Base-by-base conservation (phyloP, 2,113 vertebrate genomes). In the Tragelaphus imberbis region DNA sequence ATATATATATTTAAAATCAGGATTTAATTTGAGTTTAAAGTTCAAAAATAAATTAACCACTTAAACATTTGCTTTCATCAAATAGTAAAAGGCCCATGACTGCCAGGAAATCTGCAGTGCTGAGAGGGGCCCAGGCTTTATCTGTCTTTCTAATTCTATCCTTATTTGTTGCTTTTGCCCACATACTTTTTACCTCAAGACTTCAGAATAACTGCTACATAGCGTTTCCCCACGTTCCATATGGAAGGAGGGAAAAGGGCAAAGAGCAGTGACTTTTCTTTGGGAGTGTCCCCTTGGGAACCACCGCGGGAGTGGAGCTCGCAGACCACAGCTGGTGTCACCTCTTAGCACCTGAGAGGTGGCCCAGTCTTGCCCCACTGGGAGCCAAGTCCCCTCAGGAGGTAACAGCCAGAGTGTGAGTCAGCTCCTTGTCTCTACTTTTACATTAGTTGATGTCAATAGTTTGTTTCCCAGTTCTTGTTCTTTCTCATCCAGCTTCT, bases 21-120 rank as follows among this genome's bases (percentile, higher is more conserved):
- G 28, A 79, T 56, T 84, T 89, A 68, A 59, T 85, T 92, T 89
- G 27, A 89, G 23, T 59, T 85, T 11, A 28, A 79, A 84, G 9
- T 61, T 61, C 6, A 81, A 40, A 92, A 79, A 40, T 80, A 61
- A 93, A 51, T 88, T 23, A 91, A 36, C 63, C 49, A 56, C 84
- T 79, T 58, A 25, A 89, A 3, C 23, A 40, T 36, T 90, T 93
- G 11, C 61, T 56, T 88, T 79, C 59, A 94, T 55, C 58, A 89
- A 71, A 88, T 53, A 79, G 58, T 88, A 55, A 56, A 30, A 56
- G 36, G 21, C 44, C 23, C 9, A 88, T 68, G 40, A 58, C 30
- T 71, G 7, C 8, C 63, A 17, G 59, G 30, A 53, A 84, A 65
- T 80, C 36, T 16, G 28, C 33, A 77, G 56, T n/a, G 47, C 58